Percentiles rank a stretch among this genome's conserved stretches.
These are phyloP conservation scores for Streptopelia turtur DNA, from an alignment of 2,797 vertebrate genomes.

Conservation along the genomic window DNA sequence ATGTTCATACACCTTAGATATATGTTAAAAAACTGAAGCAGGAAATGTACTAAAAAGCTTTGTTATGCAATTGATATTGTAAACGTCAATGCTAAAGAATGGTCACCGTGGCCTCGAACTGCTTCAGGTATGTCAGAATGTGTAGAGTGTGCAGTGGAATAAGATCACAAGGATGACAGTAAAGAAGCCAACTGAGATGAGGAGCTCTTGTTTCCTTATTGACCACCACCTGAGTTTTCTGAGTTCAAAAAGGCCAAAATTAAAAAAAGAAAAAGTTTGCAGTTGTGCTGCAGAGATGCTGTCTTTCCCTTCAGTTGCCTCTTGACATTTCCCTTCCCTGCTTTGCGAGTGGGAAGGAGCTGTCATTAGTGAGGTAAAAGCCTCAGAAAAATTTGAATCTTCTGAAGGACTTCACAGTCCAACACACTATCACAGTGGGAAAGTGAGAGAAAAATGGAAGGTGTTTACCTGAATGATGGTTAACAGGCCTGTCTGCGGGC, in stretches of 20 bases:
- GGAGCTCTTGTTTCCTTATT: background rate
- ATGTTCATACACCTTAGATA: background rate
- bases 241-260: background rate
- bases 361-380: background rate
- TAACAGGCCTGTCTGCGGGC: background rate
- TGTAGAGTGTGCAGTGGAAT: background rate
- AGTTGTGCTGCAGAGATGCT: background rate
- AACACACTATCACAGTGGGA: background rate
- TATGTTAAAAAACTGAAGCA: background rate
- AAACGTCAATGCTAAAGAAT: background rate
- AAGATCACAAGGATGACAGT: background rate
- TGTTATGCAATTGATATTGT: background rate
- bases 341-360: background rate
- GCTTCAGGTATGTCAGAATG: background rate
- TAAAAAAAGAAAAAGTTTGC: fast-evolving
- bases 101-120: background rate
- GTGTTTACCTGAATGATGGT: background rate
- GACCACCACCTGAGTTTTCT: background rate
- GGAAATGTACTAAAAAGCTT: background rate
- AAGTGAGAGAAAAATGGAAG: background rate
- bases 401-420: background rate
- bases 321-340: background rate
- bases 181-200: background rate
- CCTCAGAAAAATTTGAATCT: background rate
- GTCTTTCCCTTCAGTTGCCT: background rate